Evolutionary conservation across 2,888 invertebrate species (phyloP), one percentile per base, ranked within the genome.

Genomic region (Caenorhabditis sulstoni): DNA sequence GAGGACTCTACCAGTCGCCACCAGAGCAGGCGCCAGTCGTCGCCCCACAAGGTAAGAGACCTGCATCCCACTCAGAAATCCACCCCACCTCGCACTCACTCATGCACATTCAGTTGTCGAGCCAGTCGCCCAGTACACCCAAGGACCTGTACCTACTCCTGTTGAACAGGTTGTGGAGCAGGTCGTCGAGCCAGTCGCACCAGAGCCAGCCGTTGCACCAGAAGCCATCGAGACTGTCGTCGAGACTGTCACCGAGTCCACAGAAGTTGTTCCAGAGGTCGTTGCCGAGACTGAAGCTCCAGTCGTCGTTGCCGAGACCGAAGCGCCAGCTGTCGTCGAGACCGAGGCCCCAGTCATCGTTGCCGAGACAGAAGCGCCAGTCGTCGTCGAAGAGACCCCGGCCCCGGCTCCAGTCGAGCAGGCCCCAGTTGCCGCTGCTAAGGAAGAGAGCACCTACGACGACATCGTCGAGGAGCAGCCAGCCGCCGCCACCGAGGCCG

Each of bases 401-500:
- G 74, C 74, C 5, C 66, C 47, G n/a, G 74, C 65, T 11, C 66
- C 61, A 71, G 62, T 47, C 35, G 68, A 50, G 18, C 68, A 53
- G 50, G 67, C 68, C 57, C 53, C 71, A 78, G 71, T 71, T 16
- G 62, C 71, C 12, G 71, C 71, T n/a, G 71, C 71, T 41, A 71
- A 71, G 64, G 83, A 79, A 52, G 86, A 86, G 75, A 77, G 78
- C 78, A 83, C 81, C 23, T 86, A 86, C 79, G 86, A 86, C 66
- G 86, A 86, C 70, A 81, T 85, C 57, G 82, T 82, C 50, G 84
- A 85, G 65, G 86, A 86, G 59, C 82, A 83, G 62, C 78, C 79
- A 73, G 67, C 77, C 41, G 61, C 76, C 37, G 62, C 77, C 18
- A 62, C 65, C 41, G 66, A 71, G 41, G 61, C 82, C 53, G 79